Base-by-base conservation (phyloP, 2,888 invertebrate genomes). In the Amiota minor region DNA sequence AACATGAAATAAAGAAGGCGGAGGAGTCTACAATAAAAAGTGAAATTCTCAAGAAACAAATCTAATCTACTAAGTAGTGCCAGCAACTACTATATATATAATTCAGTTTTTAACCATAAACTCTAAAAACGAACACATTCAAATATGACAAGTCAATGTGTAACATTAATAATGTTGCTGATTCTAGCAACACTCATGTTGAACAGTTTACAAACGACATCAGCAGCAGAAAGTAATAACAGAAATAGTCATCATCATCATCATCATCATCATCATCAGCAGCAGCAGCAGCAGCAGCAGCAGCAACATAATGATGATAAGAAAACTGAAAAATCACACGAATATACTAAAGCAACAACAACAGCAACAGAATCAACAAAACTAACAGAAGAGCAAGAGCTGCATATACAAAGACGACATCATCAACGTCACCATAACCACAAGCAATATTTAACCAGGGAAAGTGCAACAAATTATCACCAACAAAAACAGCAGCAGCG, bases 141-240 rank as follows among this genome's bases (percentile, higher is more conserved):
- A 50, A 20, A 68, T 50, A 68, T 68, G 67, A 50, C 50, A 53
- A 53, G 23, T 23, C 49, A 53, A 68, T 14, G 50, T 68, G 50
- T 68, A 18, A 18, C 53, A 14, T 10, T 68, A 53, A 23, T 68
- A 23, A 23, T 68, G n/a, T 14, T 68, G 12, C 14, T 23, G 23
- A 35, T 68, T 53, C n/a, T 68, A 14, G 23, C 53, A 50, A 50
- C 53, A 45, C 64, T 6, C 16, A 45, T 12, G 64, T n/a, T 16
- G 10, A 47, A 49, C 20, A 47, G 16, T 47, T 49, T 47, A n/a
- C 16, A 61, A 72, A 53, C 14, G 62, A 20, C 71, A 50, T 6
- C 72, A 49, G 14, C 75, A 75, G 59, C 75, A 71, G 20, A 56
- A 72, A 35, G 4, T 35, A 35, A 35, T 35, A 65, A n/a, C 46